phyloP scores from a whole-genome alignment of 2,113 vertebrate genomes.

The Catagonus wagneri region DNA sequence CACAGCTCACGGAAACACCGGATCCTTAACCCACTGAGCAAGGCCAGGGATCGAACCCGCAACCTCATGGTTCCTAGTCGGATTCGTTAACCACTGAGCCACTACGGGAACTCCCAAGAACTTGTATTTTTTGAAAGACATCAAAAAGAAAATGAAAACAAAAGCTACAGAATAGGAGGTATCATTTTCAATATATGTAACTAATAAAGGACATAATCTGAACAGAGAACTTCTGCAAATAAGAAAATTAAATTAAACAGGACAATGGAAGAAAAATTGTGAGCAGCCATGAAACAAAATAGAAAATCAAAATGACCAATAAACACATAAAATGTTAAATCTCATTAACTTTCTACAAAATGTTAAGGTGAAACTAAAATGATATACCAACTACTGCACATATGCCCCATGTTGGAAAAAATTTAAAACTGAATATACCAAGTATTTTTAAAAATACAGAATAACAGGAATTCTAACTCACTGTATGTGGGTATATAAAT shows the following conservation, averaged over 20 bases:
- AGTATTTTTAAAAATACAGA: not conserved
- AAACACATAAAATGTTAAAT: not conserved
- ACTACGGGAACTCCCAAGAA: no score
- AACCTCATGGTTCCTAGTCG: no score
- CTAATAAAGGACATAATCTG: not conserved
- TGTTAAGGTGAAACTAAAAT: not conserved
- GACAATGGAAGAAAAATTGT: not conserved
- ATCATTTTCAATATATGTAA: not conserved
- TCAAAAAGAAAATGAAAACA: not conserved
- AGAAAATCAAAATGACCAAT: slow-evolving; percentile 7
- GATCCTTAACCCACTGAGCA: no score
- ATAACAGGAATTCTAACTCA: not conserved
- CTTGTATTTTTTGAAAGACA: not conserved
- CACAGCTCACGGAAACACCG: no score
- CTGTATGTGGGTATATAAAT: not conserved
- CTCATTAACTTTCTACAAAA: not conserved
- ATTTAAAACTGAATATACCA: not conserved
- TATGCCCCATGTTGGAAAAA: not conserved
- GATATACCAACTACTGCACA: not conserved
- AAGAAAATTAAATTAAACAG: not conserved
- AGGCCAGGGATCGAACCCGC: no score
- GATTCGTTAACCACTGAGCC: no score
- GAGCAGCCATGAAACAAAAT: not conserved
- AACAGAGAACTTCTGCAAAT: not conserved
- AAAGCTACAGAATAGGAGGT: not conserved